Conservation (phyloP, 2,113 vertebrate genomes). For the Mobula birostris region DNA sequence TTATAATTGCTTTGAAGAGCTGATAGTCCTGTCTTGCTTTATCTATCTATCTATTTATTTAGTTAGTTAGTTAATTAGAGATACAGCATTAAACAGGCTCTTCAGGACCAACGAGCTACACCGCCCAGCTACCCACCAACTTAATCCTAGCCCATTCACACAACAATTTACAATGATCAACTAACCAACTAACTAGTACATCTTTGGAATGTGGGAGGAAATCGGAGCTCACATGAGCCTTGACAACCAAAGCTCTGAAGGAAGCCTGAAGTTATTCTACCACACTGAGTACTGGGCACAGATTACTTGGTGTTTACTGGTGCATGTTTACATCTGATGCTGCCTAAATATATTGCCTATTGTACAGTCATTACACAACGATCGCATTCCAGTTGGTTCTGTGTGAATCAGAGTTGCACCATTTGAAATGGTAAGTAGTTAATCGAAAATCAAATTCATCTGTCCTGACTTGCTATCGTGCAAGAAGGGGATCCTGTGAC, state of each 20-base stretch:
- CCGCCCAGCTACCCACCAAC: too few relatives aligned
- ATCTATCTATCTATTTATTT: too few relatives aligned
- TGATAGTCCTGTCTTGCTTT: too few relatives aligned
- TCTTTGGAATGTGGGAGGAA: too few relatives aligned
- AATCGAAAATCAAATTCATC: neutral
- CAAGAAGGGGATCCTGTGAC: neutral
- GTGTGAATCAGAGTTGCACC: neutral
- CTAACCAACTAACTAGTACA: too few relatives aligned
- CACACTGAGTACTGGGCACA: neutral
- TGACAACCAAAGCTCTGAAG: neutral
- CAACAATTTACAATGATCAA: too few relatives aligned
- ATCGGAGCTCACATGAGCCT: neutral
- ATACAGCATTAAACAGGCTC: too few relatives aligned
- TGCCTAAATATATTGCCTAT: neutral
- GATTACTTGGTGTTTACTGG: neutral
- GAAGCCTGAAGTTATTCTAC: neutral
- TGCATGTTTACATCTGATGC: neutral
- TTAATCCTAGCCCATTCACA: too few relatives aligned
- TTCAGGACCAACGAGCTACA: too few relatives aligned
- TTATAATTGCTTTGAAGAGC: neutral
- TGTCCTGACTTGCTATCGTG: neutral
- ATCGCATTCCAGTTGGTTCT: neutral
- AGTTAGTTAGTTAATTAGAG: too few relatives aligned
- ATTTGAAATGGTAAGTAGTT: neutral
- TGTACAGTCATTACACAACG: neutral